Evolutionary conservation across 2,113 vertebrate species (phyloP).

Genomic region (Pomatostomus ruficeps): DNA sequence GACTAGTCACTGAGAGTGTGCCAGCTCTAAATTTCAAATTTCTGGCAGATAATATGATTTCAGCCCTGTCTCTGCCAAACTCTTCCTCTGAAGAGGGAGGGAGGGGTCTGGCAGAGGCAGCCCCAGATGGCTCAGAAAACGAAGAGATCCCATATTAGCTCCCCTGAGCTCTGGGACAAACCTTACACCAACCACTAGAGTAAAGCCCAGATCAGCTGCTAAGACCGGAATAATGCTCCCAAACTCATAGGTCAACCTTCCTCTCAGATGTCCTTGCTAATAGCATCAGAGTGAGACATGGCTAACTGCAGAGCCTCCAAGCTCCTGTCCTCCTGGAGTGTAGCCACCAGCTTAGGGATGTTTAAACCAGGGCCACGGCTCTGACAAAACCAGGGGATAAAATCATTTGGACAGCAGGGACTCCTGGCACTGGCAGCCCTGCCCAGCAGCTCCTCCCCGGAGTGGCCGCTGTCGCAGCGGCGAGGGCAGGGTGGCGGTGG

Average conservation of each 20-base stretch:
- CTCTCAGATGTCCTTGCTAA: background rate
- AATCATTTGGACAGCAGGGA: background rate
- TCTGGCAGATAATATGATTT: background rate
- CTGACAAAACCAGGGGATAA: background rate
- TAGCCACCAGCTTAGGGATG: background rate
- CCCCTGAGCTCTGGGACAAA: background rate
- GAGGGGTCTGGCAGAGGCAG: background rate
- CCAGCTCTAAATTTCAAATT: background rate
- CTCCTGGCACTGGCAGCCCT: background rate
- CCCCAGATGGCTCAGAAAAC: background rate
- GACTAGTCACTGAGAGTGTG: background rate
- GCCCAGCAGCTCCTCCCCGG: background rate
- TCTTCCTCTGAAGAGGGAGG: background rate
- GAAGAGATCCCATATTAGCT: background rate
- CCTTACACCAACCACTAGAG: background rate
- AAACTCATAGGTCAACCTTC: background rate
- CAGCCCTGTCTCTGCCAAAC: background rate
- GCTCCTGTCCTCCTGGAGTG: background rate
- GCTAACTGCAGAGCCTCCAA: background rate
- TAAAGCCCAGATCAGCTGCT: background rate
- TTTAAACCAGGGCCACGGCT: background rate
- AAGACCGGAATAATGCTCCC: background rate
- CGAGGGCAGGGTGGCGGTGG: background rate
- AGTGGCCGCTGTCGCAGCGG: background rate
- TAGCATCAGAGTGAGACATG: background rate